phyloP scores from a whole-genome alignment of 37 sponge, comb jelly and placozoan genomes.

The Mnemiopsis leidyi region DNA sequence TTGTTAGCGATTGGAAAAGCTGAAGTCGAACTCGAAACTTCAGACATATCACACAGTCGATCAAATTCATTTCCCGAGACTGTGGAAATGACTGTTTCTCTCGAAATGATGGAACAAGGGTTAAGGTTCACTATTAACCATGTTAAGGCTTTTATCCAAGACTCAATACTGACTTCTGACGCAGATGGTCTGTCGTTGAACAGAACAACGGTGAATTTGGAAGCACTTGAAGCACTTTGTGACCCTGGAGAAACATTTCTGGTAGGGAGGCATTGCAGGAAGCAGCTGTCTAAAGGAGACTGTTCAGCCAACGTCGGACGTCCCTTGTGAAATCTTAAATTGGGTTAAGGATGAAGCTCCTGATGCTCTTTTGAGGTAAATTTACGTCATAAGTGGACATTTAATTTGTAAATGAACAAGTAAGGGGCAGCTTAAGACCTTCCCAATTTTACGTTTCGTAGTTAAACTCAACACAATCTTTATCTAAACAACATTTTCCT shows the following conservation, averaged over 20 bases:
- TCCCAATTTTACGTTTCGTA: too few relatives aligned
- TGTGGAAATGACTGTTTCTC: too few relatives aligned
- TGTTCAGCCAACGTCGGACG: background rate
- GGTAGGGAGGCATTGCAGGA: background rate
- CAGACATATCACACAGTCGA: too few relatives aligned
- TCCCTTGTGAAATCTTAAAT: background rate
- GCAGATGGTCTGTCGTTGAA: background rate
- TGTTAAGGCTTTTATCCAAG: background rate
- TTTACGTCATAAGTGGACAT: too few relatives aligned
- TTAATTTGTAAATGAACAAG: too few relatives aligned
- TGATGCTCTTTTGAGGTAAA: background rate
- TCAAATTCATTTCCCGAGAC: too few relatives aligned
- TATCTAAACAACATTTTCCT: too few relatives aligned
- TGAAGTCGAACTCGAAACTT: too few relatives aligned
- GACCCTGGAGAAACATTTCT: background rate
- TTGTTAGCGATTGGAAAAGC: too few relatives aligned
- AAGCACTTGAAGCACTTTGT: background rate
- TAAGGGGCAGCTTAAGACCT: too few relatives aligned
- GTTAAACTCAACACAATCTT: too few relatives aligned
- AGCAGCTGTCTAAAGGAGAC: background rate
- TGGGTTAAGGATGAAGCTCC: background rate
- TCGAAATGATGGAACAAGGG: background rate
- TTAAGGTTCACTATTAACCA: background rate
- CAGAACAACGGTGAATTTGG: background rate
- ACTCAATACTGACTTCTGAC: too few relatives aligned